A percentile compares a stretch with the other conserved stretches of the same genome.
These are phyloP conservation scores for Troides aeacus DNA, from an alignment of 2,888 invertebrate species.

Conservation along the genomic window DNA sequence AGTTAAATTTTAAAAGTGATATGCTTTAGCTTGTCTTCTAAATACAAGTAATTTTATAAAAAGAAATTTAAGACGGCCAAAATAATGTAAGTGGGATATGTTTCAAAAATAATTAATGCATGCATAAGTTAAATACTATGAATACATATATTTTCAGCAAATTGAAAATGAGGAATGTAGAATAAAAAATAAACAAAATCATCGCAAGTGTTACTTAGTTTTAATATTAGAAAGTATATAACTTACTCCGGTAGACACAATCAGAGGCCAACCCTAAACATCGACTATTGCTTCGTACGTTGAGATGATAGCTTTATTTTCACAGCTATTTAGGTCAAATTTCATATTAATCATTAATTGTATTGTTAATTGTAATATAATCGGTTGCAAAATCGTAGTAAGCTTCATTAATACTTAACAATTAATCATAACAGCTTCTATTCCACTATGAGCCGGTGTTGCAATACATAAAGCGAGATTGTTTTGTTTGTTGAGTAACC, in stretches of 20 bases:
- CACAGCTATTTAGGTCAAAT: constrained; percentile 54
- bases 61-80: no score
- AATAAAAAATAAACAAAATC: neutral
- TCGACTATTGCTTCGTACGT: constrained; percentile 34
- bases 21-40: no score
- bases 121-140: no score
- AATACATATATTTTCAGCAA: no score
- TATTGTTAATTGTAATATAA: constrained; percentile 35
- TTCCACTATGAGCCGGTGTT: constrained; percentile 2
- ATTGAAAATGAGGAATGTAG: no score
- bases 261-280: constrained; percentile 9
- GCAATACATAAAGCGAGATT: constrained; percentile 6
- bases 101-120: no score
- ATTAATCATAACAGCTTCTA: constrained; percentile 22
- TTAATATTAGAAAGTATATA: neutral
- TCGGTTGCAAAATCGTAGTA: constrained; percentile 38
- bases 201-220: neutral
- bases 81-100: no score
- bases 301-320: constrained; percentile 48
- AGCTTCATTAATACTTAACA: constrained; percentile 24
- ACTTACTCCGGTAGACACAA: neutral
- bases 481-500: constrained; percentile 23
- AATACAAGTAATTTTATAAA: no score
- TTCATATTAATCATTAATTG: constrained; percentile 43
- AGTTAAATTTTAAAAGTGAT: no score